These are phyloP conservation scores for Ypsolopha sequella DNA, from an alignment of 2,888 invertebrate genomes.

Conservation along the genomic window DNA sequence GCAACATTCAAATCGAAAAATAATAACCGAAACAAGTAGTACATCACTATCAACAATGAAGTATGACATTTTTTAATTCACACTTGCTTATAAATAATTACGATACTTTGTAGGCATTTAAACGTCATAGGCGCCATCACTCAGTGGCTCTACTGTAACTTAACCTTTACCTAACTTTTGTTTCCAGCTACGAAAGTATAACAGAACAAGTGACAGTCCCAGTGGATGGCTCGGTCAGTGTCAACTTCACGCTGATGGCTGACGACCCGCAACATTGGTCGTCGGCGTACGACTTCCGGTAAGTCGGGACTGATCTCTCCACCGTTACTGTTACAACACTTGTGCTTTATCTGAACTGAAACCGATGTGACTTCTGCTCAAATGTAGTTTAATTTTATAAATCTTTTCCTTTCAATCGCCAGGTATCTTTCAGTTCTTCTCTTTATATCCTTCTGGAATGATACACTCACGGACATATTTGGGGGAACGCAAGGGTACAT, in stretches of 20 bases:
- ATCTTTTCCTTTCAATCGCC: not conserved
- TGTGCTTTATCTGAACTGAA: not conserved
- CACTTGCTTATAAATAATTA: too few species aligned
- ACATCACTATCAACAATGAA: too few species aligned
- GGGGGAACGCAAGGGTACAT: not conserved
- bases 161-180: not conserved
- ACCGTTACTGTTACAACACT: not conserved
- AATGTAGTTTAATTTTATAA: not conserved
- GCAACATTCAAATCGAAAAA: too few species aligned
- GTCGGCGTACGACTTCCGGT: conserved; percentile 83
- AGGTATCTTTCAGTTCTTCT: not conserved
- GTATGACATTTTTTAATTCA: too few species aligned
- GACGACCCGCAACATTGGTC: conserved; percentile 88
- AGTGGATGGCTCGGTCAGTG: conserved; percentile 63
- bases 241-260: conserved; percentile 86
- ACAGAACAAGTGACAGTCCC: conserved; percentile 75
- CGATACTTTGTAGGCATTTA: too few species aligned
- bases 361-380: not conserved
- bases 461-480: not conserved
- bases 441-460: not conserved
- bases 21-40: too few species aligned
- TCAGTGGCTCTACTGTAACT: too few species aligned
- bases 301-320: conserved; percentile 18
- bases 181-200: conserved; percentile 72
- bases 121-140: too few species aligned